Evolutionary conservation across 2,888 invertebrate genomes (phyloP).

Genomic region (Muschampia staudingeri): DNA sequence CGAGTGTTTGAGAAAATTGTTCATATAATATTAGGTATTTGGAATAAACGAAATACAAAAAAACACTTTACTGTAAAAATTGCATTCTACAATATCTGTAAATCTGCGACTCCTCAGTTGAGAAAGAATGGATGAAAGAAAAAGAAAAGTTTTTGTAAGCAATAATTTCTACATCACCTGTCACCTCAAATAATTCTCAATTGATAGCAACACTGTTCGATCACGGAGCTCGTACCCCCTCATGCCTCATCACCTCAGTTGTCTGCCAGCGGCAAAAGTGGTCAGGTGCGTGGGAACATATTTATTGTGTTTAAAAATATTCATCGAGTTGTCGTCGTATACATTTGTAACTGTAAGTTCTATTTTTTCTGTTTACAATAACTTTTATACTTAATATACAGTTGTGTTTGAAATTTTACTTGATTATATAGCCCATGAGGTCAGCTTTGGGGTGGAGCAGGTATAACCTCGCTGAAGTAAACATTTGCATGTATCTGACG

Average conservation of each 20-base stretch:
- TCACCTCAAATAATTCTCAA: conserved; percentile 1
- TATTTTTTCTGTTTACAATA: conserved; percentile 10
- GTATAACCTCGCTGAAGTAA: not conserved
- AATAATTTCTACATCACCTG: conserved; percentile 6
- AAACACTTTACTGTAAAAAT: not conserved
- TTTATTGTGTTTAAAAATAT: not conserved
- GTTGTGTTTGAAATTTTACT: not conserved
- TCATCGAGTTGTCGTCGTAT: not conserved
- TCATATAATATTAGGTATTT: not conserved
- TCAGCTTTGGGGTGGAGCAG: not conserved
- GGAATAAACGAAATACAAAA: not conserved
- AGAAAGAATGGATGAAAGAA: not conserved
- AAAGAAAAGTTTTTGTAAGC: not conserved
- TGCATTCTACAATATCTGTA: not conserved
- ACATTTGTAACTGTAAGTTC: not conserved
- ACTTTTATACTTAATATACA: not conserved
- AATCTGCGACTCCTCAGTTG: not conserved
- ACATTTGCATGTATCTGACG: conserved; percentile 14
- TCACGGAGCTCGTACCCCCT: not conserved
- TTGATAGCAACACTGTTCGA: not conserved
- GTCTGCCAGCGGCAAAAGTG: not conserved
- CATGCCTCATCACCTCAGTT: not conserved
- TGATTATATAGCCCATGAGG: not conserved
- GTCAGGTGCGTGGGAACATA: not conserved
- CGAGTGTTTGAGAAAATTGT: not conserved